Evolutionary conservation across 1,140 invertebrate genomes (phyloP).

Genomic region (Lucilia sericata): DNA sequence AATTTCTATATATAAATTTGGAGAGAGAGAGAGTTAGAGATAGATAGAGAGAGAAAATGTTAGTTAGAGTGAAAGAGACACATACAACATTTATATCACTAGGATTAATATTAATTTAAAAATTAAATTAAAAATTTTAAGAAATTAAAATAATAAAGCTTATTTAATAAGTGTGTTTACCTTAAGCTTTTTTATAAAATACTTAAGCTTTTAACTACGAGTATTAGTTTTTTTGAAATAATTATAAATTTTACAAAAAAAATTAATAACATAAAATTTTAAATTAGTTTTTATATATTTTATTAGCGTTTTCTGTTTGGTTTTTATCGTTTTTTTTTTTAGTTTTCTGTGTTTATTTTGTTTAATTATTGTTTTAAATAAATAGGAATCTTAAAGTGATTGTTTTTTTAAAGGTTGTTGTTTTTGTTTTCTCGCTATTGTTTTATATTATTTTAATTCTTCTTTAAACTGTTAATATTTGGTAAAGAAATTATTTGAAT

Average conservation of each 20-base stretch:
- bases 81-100: conserved; percentile 43
- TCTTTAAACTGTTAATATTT: neutral
- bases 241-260: neutral
- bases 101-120: neutral
- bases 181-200: neutral
- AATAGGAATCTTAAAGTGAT: conserved; percentile 42
- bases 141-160: neutral
- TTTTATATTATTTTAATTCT: too few species aligned
- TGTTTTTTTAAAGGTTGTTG: conserved; percentile 14
- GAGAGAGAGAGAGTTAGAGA: neutral
- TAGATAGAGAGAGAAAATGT: neutral
- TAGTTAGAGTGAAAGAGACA: conserved; percentile 5
- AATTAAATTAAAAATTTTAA: neutral
- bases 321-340: neutral
- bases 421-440: neutral
- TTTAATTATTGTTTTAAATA: conserved; percentile 43
- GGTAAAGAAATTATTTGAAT: neutral
- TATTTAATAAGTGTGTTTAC: neutral
- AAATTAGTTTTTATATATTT: neutral
- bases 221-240: conserved; percentile 6
- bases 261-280: neutral
- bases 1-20: neutral
- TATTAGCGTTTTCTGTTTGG: neutral
- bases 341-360: conserved; percentile 12
- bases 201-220: neutral